Evolutionary conservation across 2,113 vertebrate species (phyloP), one percentile per base, ranked within the genome.

Genomic region (Oncorhynchus tshawytscha): DNA sequence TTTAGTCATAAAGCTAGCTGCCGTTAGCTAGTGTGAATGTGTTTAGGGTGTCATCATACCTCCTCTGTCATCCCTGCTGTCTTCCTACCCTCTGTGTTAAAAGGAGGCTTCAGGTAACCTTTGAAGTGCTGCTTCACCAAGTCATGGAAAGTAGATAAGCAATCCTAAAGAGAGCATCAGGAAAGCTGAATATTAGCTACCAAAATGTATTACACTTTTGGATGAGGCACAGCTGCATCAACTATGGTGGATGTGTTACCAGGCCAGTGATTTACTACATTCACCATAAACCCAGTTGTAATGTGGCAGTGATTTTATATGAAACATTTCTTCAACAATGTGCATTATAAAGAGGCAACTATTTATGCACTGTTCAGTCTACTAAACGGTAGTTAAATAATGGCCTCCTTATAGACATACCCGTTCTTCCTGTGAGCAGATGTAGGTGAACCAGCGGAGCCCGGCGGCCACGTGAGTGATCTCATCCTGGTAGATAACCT

Each of bases 401-500:
- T 11, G 1, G 5, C 12, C 6, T 48, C 5, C 11, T 24, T 48
- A 12, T 24, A 9, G 16, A 24, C 72, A 12, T 81, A 91, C 90
- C 79, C 76, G 57, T 67, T 75, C 78, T 77, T 91, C 88, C 60
- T 87, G 66, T 3, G 82, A 70, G 76, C 91, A 92, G 78, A 92
- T 87, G 81, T 89, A 84, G 22, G 88, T 92, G 74, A 92, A 92
- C 91, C 91, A 92, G 29, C 83, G 82, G 64, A 92, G 78, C 2
- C 91, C 91, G 3, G 91, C 84, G 45, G 91, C 90, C 75, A 92
- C 91, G 12, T 92, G 91, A 2, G 91, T 92, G 71, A 92, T 89
- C 74, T 92, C 91, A 74, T 92, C 91, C 0, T 70, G 68, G 81
- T 92, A 92, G 69, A 92, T 89, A 16, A 89, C 86, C 80, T 92